A percentile compares a stretch with the other conserved stretches of the same genome.
phyloP scores from a whole-genome alignment of 2,797 vertebrate genomes.

The Cichlasoma orientale region DNA sequence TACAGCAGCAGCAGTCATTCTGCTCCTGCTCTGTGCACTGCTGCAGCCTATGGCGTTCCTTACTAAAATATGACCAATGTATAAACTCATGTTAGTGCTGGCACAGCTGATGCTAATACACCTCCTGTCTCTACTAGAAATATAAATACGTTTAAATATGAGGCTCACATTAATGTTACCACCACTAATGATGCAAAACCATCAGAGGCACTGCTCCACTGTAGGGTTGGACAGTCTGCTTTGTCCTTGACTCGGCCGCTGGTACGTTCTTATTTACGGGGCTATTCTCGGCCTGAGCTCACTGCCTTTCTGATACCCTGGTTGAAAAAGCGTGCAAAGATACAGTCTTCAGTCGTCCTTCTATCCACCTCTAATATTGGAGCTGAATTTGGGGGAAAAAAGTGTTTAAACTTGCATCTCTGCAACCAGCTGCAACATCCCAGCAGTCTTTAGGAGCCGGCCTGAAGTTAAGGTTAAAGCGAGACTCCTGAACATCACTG shows the following conservation, averaged over 20 bases:
- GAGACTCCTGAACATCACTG: not conserved
- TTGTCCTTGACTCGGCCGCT: not conserved
- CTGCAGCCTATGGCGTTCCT: not conserved
- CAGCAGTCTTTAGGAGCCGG: not conserved
- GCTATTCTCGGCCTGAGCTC: not conserved
- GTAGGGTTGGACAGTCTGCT: not conserved
- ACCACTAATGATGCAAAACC: not conserved
- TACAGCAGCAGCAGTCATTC: not conserved
- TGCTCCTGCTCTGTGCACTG: not conserved
- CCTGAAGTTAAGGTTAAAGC: not conserved
- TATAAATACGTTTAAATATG: not conserved
- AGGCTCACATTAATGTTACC: too few relatives aligned
- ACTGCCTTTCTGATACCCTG: not conserved
- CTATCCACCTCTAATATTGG: not conserved
- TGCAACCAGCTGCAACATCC: not conserved
- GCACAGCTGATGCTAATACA: not conserved
- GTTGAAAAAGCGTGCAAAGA: not conserved
- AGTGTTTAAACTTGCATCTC: not conserved
- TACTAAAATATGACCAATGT: not conserved
- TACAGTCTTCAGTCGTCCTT: not conserved
- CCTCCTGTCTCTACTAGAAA: accelerated
- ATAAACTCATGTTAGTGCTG: not conserved
- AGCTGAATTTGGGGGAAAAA: not conserved
- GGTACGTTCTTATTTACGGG: not conserved
- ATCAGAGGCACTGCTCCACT: too few relatives aligned